Conservation (phyloP, 1,140 invertebrate genomes). For the Formica selysi region DNA sequence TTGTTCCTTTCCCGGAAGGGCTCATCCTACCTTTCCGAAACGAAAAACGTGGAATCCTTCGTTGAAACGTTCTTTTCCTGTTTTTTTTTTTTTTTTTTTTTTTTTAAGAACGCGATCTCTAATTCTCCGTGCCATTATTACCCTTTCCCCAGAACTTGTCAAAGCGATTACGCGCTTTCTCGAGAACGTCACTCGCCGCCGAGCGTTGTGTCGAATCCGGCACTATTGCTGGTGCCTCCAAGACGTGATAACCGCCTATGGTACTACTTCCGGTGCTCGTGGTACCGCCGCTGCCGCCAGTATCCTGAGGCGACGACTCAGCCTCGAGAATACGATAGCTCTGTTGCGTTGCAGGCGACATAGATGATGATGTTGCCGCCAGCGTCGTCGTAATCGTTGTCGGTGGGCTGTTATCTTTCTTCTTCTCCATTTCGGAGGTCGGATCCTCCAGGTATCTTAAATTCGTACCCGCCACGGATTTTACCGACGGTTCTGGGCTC, state of each 20-base stretch:
- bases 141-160: conserved; percentile 94
- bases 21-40: background rate
- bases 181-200: conserved; percentile 92
- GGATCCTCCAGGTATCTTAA: conserved; percentile 87
- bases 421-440: conserved; percentile 85
- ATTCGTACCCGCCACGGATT: conserved; percentile 85
- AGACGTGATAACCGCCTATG: conserved; percentile 79
- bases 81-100: background rate
- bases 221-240: conserved; percentile 85
- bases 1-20: background rate
- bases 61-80: conserved; percentile 17
- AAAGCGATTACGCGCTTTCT: conserved; percentile 93
- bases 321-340: conserved; percentile 80
- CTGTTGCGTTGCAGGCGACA: conserved; percentile 55
- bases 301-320: conserved; percentile 60
- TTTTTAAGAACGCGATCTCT: conserved; percentile 63
- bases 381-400: conserved; percentile 54
- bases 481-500: conserved; percentile 74
- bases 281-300: conserved; percentile 1
- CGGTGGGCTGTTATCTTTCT: conserved; percentile 63
- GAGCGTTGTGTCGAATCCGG: conserved; percentile 84
- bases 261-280: conserved; percentile 16
- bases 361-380: conserved; percentile 63
- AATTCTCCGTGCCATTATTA: conserved; percentile 81
- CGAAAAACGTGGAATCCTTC: conserved; percentile 47